Conservation (phyloP, 2,888 invertebrate species). For the Rotaria magnacalcarata region DNA sequence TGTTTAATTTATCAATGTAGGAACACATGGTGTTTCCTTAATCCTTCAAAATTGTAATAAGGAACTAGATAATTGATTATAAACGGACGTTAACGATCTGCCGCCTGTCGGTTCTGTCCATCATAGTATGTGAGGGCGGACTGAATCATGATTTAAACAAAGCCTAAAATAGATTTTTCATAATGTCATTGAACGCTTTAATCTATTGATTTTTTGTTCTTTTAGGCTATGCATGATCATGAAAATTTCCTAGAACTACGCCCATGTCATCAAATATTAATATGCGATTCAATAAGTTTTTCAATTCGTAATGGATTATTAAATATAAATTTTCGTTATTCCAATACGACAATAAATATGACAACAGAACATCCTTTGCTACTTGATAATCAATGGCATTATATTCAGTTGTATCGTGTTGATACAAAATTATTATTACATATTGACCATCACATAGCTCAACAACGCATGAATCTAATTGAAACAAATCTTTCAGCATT, state of each 20-base stretch:
- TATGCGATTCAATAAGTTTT: constrained; percentile 8
- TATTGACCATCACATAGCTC: constrained; percentile 1
- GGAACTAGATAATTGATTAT: too few relatives aligned
- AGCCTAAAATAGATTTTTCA: too few relatives aligned
- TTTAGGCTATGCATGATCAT: constrained; percentile 25
- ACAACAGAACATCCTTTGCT: not conserved
- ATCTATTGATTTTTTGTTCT: not conserved
- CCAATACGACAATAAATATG: not conserved
- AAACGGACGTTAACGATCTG: too few relatives aligned
- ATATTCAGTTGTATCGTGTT: not conserved
- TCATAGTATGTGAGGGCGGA: too few relatives aligned
- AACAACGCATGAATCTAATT: not conserved
- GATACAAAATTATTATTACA: constrained; percentile 33
- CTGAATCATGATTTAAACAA: too few relatives aligned
- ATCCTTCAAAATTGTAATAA: too few relatives aligned
- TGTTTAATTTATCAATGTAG: too few relatives aligned
- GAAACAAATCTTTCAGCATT: not conserved
- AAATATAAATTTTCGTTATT: not conserved
- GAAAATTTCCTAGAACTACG: not conserved
- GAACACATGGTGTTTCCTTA: too few relatives aligned
- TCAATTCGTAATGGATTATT: constrained; percentile 32
- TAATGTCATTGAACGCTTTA: too few relatives aligned
- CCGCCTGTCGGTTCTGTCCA: too few relatives aligned
- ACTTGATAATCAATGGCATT: constrained; percentile 29
- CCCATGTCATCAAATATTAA: not conserved